Evolutionary conservation across 1,140 invertebrate genomes (phyloP).

Genomic region (Hydropsyche tenuis): DNA sequence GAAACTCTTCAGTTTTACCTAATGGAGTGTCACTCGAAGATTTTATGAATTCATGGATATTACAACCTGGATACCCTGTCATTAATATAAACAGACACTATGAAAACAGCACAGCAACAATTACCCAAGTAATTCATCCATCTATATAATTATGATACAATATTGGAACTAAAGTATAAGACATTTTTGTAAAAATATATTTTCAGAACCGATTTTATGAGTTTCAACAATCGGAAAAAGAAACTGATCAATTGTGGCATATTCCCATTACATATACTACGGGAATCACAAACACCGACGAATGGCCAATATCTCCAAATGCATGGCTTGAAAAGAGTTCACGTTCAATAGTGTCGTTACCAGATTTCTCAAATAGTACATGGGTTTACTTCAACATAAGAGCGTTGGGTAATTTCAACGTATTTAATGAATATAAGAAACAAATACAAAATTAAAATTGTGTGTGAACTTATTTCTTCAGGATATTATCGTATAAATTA

Average conservation of each 20-base stretch:
- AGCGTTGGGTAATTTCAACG: constrained; percentile 55
- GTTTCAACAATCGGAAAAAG: constrained; percentile 45
- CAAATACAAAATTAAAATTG: too few species aligned
- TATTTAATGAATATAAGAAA: too few species aligned
- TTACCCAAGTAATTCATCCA: constrained; percentile 60
- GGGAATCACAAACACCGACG: constrained; percentile 43
- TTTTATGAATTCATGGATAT: constrained; percentile 85
- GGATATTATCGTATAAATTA: constrained; percentile 64
- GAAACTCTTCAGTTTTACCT: constrained; percentile 57
- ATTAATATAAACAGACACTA: constrained; percentile 67
- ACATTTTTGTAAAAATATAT: constrained; percentile 28
- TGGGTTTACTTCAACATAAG: constrained; percentile 57
- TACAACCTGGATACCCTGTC: constrained; percentile 83
- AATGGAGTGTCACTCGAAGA: constrained; percentile 64
- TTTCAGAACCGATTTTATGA: constrained; percentile 63
- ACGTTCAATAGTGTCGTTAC: constrained; percentile 44
- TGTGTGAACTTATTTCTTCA: constrained; percentile 30
- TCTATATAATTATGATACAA: not conserved
- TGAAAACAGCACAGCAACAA: constrained; percentile 55
- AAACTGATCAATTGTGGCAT: constrained; percentile 56
- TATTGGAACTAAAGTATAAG: not conserved
- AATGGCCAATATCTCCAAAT: constrained; percentile 52
- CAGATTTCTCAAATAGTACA: constrained; percentile 52
- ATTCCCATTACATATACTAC: constrained; percentile 57
- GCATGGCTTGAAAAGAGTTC: constrained; percentile 54